These are phyloP conservation scores for Vesta saturnalis DNA, from an alignment of 2,888 invertebrate species.

Conservation along the genomic window DNA sequence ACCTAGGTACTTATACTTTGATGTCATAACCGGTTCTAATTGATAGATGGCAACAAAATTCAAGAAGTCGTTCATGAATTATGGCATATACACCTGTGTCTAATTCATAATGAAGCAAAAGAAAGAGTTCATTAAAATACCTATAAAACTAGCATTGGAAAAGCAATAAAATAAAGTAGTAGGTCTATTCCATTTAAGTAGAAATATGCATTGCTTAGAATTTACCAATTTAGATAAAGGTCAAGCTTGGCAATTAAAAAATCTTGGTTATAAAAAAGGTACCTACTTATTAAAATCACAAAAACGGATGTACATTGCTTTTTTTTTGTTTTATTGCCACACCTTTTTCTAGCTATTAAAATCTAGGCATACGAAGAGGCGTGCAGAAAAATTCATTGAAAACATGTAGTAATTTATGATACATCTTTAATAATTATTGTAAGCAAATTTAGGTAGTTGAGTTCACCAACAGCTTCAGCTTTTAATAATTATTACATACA, in stretches of 20 bases:
- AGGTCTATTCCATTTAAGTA: conserved; percentile 33
- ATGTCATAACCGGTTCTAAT: conserved; percentile 9
- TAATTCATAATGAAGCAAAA: conserved; percentile 32
- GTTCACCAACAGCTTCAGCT: conserved; percentile 1
- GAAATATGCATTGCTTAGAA: conserved; percentile 37
- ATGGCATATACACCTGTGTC: conserved; percentile 16
- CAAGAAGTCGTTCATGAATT: conserved; percentile 12
- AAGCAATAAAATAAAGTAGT: conserved; percentile 37
- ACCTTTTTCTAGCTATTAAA: conserved; percentile 23
- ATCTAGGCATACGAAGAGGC: conserved; percentile 13
- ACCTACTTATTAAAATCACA: conserved; percentile 36
- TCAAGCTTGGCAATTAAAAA: conserved; percentile 47
- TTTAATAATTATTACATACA: not conserved
- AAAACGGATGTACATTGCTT: conserved; percentile 31
- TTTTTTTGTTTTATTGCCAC: conserved; percentile 30
- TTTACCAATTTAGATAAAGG: conserved; percentile 48
- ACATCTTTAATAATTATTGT: not conserved
- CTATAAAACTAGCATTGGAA: conserved; percentile 31
- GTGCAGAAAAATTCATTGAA: conserved; percentile 20
- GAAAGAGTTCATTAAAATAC: conserved; percentile 34
- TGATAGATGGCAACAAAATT: conserved; percentile 13
- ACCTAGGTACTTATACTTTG: conserved; percentile 5
- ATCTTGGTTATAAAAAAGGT: conserved; percentile 41
- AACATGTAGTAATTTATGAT: conserved; percentile 1
- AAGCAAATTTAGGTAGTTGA: conserved; percentile 1